Evolutionary conservation across 2,113 vertebrate genomes (phyloP).

Genomic region (Symphodus melops): DNA sequence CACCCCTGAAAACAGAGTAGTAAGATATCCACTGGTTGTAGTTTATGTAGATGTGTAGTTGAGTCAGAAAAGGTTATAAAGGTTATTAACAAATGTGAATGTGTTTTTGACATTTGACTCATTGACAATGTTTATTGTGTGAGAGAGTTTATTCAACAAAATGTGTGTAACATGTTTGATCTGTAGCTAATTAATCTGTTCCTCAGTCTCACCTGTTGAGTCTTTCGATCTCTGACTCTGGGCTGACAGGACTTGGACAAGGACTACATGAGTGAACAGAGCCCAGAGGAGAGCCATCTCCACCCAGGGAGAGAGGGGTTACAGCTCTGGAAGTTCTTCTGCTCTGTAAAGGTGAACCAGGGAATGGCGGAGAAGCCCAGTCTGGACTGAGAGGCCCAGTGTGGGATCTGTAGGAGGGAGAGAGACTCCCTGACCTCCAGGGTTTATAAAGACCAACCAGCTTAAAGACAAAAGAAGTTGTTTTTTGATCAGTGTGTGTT

Average conservation of each 20-base stretch:
- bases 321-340: conserved; percentile 60
- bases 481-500: too few species aligned
- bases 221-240: conserved; percentile 76
- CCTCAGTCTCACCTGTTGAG: conserved; percentile 77
- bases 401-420: conserved; percentile 57
- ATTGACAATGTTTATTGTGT: too few species aligned
- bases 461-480: conserved; percentile 61
- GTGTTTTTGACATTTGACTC: too few species aligned
- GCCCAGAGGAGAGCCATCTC: conserved; percentile 63
- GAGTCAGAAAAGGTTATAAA: too few species aligned
- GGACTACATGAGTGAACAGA: conserved; percentile 61
- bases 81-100: too few species aligned
- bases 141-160: too few species aligned
- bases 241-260: conserved; percentile 57
- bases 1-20: too few species aligned
- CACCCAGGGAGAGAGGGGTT: conserved; percentile 50
- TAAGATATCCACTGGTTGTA: too few species aligned
- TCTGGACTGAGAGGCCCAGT: conserved; percentile 70
- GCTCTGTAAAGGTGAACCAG: conserved; percentile 78
- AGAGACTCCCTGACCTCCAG: conserved; percentile 71
- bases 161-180: too few species aligned
- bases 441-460: conserved; percentile 80
- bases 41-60: too few species aligned
- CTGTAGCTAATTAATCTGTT: neutral
- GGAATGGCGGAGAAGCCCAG: conserved; percentile 77